A percentile compares a stretch with the other conserved stretches of the same genome.
These are phyloP conservation scores for Platerodrilus igneus DNA, from an alignment of 2,888 invertebrate species.

Conservation along the genomic window DNA sequence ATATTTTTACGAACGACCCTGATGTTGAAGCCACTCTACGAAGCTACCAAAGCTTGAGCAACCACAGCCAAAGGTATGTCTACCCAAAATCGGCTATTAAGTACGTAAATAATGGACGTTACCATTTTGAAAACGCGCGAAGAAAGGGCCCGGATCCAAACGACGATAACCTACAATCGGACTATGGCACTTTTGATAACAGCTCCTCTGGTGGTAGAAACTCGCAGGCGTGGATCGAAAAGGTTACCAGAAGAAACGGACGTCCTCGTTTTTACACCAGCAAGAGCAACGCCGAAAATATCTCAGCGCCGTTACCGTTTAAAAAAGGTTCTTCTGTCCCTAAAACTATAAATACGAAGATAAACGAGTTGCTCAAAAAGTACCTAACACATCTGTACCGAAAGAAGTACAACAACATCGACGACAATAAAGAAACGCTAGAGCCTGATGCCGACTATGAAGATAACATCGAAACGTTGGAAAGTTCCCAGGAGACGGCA, in stretches of 20 bases:
- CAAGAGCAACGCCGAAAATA: background rate
- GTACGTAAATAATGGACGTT: conserved; percentile 1
- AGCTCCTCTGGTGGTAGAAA: too few species aligned
- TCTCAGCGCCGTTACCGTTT: too few species aligned
- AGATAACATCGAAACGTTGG: conserved; percentile 11
- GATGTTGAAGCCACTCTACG: conserved; percentile 18
- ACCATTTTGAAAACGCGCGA: background rate
- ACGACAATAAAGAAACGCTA: conserved; percentile 9
- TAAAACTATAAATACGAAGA: conserved; percentile 4
- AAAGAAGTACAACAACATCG: conserved; percentile 8
- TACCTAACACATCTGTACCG: conserved; percentile 22
- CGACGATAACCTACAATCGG: conserved; percentile 8
- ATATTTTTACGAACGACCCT: conserved; percentile 27
- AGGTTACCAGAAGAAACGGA: background rate
- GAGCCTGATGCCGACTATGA: conserved; percentile 7
- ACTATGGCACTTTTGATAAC: conserved; percentile 12
- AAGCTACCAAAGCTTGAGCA: conserved; percentile 15
- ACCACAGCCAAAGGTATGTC: conserved; percentile 10
- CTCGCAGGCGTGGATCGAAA: background rate
- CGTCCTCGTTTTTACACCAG: background rate
- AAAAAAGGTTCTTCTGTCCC: too few species aligned
- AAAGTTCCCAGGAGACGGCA: conserved; percentile 1
- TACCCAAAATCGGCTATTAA: conserved; percentile 14
- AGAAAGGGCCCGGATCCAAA: background rate
- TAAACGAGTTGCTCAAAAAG: conserved; percentile 19